Base-by-base conservation (phyloP, 92 coral and sea anemone genomes). In the Porites evermanni region DNA sequence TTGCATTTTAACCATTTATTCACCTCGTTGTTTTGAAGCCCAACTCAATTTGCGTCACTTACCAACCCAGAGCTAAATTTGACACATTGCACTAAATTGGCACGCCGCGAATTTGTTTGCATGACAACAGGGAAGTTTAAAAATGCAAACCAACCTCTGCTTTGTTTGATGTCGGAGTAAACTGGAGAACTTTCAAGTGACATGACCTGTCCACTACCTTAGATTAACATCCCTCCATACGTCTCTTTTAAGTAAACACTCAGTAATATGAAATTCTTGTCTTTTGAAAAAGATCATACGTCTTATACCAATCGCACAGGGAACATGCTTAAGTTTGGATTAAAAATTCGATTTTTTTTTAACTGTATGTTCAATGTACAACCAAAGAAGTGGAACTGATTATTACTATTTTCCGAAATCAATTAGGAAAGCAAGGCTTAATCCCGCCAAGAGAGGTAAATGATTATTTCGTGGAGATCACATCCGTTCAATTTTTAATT, bases 191-290 rank as follows among this genome's bases (percentile, higher is more conserved):
- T 78, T 47, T 78, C 5, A 63, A 64, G 12, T 64, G 59, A 65
- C 61, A 79, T 11, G 70, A 47, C 44, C 72, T 67, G 72, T 67
- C 72, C 50, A 47, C 38, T 23, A 13, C 44, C 72, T 67, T 8
- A 21, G 47, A 67, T 67, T 67, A 67, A 11, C n/a, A 20, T 2
- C 72, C 83, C 63, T 12, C 72, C 9, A 44, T 6, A 1, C 23
- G 72, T 63, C 72, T 38, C 11, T n/a, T 12, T 53, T 79, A 53
- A 63, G 83, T 64, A 79, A 64, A 79, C 70, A 64, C 72, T 79
- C 61, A 44, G 47, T 79, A 72, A 64, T 38, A 79, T 29, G 58
- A 79, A 12, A 38, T 38, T 63, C 83, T n/a, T 14, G 60, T 12
- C 6, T 50, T n/a, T 64, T 59, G 23, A 79, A 47, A 68, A 68